Evolutionary conservation across 2,797 vertebrate species (phyloP), one percentile per base, ranked within the genome.

Genomic region (Erethizon dorsatum): DNA sequence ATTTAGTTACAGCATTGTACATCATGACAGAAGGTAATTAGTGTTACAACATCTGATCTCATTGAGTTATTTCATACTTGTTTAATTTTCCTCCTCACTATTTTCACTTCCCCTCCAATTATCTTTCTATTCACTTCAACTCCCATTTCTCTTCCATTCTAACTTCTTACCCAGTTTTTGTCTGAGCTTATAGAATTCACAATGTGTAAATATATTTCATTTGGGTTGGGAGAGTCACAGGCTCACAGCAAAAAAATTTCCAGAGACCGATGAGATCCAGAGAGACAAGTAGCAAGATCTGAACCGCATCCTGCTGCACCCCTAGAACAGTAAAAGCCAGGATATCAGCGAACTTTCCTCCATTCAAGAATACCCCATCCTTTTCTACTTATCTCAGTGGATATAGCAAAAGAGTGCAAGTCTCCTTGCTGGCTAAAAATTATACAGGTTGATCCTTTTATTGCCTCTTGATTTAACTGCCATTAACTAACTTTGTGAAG

Each of bases 401-500:
- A 9, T 78, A 33, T 91, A 78, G 28, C 1, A 90, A 6, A 11
- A 91, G 26, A 59, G 13, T 61, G 5, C 14, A 78, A 89, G 83
- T 52, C 1, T 14, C 37, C 10, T 2, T 83, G 2, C 33, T 52
- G 9, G 28, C n/a, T 91, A 52, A 75, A 41, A 4, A 65, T n/a
- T 41, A 37, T 20, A 86, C 13, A 69, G 4, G 13, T 28, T 24
- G 31, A 50, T 88, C 2, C 0, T 59, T 87, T 95, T 69, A 67
- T 33, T 33, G 5, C 5, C 71, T 83, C 47, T 88, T 94, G 71
- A 80, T 78, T 94, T 92, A 69, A 18, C 56, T 80, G 22, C n/a
- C 24, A 37, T 88, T n/a, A 87, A 85, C 33, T 54, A 91, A 80
- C 15, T 56, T 94, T 26, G 85, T 80, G 61, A 87, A 88, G 31